Percentiles rank a stretch among this genome's conserved stretches.
Conservation (phyloP, 2,888 invertebrate genomes). For the Amiota communis region DNA sequence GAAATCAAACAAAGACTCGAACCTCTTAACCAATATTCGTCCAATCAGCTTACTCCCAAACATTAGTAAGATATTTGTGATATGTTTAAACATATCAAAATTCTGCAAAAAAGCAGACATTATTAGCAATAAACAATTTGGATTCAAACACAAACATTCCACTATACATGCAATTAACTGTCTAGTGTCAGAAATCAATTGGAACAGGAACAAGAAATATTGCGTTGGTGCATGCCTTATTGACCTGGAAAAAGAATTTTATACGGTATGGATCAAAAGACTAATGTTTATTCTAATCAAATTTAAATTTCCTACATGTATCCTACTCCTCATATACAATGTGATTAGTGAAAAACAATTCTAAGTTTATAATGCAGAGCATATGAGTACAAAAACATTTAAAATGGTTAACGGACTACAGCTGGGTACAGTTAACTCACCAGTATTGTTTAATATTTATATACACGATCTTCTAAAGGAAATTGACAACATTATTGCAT, state of each 20-base stretch:
- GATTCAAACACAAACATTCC: constrained; percentile 23
- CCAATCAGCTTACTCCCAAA: no score
- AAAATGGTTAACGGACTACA: no score
- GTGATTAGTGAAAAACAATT: background rate
- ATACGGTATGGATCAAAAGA: constrained; percentile 17
- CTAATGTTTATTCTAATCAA: constrained; percentile 27
- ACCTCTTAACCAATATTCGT: no score
- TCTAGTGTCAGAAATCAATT: constrained; percentile 23
- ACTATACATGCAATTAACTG: constrained; percentile 17
- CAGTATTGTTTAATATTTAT: background rate
- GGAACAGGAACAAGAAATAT: constrained; percentile 17
- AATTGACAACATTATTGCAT: constrained; percentile 26
- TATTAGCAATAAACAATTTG: constrained; percentile 14
- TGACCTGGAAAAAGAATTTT: constrained; percentile 30
- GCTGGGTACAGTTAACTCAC: no score
- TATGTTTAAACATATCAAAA: no score
- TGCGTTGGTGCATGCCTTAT: constrained; percentile 14
- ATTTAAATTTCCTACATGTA: background rate
- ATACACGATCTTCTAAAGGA: constrained; percentile 8
- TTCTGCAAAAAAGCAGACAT: background rate
- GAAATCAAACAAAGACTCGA: no score
- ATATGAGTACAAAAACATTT: background rate
- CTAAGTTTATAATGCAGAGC: background rate
- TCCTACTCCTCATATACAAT: background rate
- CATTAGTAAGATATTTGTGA: no score